A percentile compares a stretch with the other conserved stretches of the same genome.
Evolutionary conservation across 2,113 vertebrate genomes (phyloP).

Genomic region (Brevimyrus niger): DNA sequence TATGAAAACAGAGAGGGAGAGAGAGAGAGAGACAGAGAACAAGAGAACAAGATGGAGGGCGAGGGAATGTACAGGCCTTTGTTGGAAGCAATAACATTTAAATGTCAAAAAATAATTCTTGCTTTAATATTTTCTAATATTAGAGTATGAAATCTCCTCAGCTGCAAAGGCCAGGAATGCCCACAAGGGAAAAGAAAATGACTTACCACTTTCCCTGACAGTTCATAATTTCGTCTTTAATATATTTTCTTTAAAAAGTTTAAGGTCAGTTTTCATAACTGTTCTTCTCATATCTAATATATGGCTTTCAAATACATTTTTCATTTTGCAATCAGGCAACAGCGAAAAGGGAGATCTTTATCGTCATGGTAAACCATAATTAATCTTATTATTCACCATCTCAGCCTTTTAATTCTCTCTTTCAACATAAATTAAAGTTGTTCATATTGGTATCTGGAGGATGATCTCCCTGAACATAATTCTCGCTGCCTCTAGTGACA

Average conservation of each 20-base stretch:
- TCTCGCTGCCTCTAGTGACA: constrained; percentile 32
- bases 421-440: constrained; percentile 22
- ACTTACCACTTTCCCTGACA: constrained; percentile 41
- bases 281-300: constrained; percentile 39
- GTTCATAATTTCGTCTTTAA: constrained; percentile 56
- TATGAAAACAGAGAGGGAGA: neutral
- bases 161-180: constrained; percentile 49
- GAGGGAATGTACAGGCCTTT: constrained; percentile 15
- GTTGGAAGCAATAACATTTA: constrained; percentile 51
- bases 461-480: constrained; percentile 34
- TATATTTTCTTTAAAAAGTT: constrained; percentile 52
- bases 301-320: constrained; percentile 33
- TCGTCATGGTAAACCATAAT: constrained; percentile 40
- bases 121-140: constrained; percentile 59
- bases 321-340: constrained; percentile 32
- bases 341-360: constrained; percentile 43
- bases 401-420: constrained; percentile 33
- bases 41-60: neutral
- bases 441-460: constrained; percentile 21
- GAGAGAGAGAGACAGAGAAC: neutral
- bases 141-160: constrained; percentile 34
- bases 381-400: constrained; percentile 6
- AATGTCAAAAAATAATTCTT: constrained; percentile 63
- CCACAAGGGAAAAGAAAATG: constrained; percentile 46
- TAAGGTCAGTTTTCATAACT: constrained; percentile 49